Base-by-base conservation (phyloP, 2,113 vertebrate genomes). In the Accipiter cooperii region DNA sequence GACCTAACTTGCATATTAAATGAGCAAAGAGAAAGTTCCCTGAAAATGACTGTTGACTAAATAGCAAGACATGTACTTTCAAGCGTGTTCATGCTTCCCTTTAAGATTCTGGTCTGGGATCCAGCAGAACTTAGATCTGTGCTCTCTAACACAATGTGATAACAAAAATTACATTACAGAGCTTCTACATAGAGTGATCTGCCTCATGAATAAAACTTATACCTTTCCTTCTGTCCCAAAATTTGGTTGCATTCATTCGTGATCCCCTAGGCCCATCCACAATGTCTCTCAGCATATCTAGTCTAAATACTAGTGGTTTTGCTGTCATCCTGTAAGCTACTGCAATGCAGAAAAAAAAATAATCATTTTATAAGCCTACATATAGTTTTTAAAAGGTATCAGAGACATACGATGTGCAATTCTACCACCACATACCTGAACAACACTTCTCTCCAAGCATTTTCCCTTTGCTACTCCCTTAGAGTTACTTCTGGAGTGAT, bases 381-480 rank as follows among this genome's bases (percentile, higher is more conserved):
- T 12, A 3, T 19, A 66, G 22, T 8, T 87, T 77, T 58, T 38
- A 21, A 78, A 91, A 71, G 13, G 7, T 47, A 25, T 49, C 24
- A 68, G 54, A 86, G 33, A 38, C 0, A 0, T 12, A 65, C 58
- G 8, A 13, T 6, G 17, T 14, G 24, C 0, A 2, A 40, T 29
- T 55, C 42, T 42, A 47, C 13, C 52, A 29, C 34, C 36, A 26
- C 8, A 7, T 2, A 60, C 17, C 31, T 40, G 28, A 91, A 51
- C 26, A 63, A 33, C 0, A 3, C 40, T 31, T 61, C 40, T 42
- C 28, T 10, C 1, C 19, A 42, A 34, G 24, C 2, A 1, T 5
- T 57, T 46, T 28, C 33, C n/a, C 36, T 8, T 33, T 17, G 0
- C 0, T 20, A 1, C 0, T 81, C n/a, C 14, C 49, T 78, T 58